phyloP scores from a whole-genome alignment of 2,113 vertebrate species.

The Nansenia antarctica region DNA sequence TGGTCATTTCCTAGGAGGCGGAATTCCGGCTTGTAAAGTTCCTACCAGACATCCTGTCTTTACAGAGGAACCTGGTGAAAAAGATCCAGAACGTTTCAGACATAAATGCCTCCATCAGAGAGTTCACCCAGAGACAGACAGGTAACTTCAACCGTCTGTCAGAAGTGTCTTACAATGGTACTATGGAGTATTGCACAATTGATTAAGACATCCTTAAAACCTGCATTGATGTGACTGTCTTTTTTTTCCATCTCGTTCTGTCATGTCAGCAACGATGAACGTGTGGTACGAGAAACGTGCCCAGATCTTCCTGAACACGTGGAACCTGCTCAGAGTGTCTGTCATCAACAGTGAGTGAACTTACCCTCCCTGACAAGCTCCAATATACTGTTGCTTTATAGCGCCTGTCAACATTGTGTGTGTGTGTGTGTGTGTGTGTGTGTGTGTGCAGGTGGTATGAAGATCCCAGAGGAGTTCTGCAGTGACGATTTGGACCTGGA shows the following conservation, averaged over 20 bases:
- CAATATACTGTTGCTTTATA: neutral
- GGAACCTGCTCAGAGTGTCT: slow-evolving; percentile 82
- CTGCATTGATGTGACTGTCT: neutral
- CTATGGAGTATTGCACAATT: neutral
- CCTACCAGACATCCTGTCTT: slow-evolving; percentile 81
- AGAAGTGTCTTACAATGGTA: too few relatives aligned
- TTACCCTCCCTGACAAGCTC: neutral
- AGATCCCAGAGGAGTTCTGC: slow-evolving; percentile 80
- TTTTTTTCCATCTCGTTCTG: slow-evolving; percentile 6
- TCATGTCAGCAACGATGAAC: slow-evolving; percentile 46
- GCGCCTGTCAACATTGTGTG: neutral
- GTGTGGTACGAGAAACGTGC: slow-evolving; percentile 59
- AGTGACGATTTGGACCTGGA: slow-evolving; percentile 68
- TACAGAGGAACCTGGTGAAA: slow-evolving; percentile 82
- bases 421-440: too few relatives aligned
- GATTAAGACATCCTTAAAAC: neutral
- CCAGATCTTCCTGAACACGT: slow-evolving; percentile 75
- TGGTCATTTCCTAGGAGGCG: slow-evolving; percentile 71
- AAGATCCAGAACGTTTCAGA: slow-evolving; percentile 81
- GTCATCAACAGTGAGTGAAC: slow-evolving; percentile 70
- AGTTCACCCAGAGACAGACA: slow-evolving; percentile 72
- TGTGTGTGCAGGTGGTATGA: slow-evolving; percentile 78
- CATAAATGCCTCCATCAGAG: slow-evolving; percentile 56
- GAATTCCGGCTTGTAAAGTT: slow-evolving; percentile 83
- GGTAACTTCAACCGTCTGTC: slow-evolving; percentile 60